Evolutionary conservation across 2,888 invertebrate genomes (phyloP).

Genomic region (Dyspetes luteomarginatus): DNA sequence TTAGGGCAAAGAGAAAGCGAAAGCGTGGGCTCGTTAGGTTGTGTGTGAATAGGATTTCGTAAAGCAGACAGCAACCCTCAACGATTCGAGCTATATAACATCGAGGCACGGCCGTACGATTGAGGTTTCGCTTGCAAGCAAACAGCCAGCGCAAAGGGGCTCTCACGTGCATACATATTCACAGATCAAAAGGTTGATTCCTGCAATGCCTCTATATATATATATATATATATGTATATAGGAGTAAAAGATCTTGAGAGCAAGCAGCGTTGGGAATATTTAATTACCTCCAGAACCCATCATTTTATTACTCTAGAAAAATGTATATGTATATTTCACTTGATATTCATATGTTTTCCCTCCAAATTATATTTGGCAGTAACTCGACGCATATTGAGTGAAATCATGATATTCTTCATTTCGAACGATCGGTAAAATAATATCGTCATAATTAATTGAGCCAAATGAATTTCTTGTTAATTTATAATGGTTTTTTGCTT

Average conservation of each 20-base stretch:
- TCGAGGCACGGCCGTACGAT: conserved; percentile 3
- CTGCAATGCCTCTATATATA: too few species aligned
- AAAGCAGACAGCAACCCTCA: conserved; percentile 15
- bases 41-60: conserved; percentile 54
- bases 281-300: not conserved
- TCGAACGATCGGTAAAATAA: too few species aligned
- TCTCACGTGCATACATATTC: conserved; percentile 15
- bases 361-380: too few species aligned
- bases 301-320: not conserved
- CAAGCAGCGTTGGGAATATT: not conserved
- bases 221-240: too few species aligned
- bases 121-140: conserved; percentile 1
- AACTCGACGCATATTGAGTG: too few species aligned
- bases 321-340: not conserved
- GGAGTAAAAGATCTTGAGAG: not conserved
- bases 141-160: conserved; percentile 17
- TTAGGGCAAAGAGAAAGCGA: not conserved
- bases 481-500: too few species aligned
- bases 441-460: too few species aligned
- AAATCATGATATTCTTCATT: too few species aligned
- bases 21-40: conserved; percentile 38
- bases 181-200: not conserved
- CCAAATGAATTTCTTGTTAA: too few species aligned
- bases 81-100: not conserved
- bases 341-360: too few species aligned